Evolutionary conservation across 1,140 invertebrate genomes (phyloP), one percentile per base, ranked within the genome.

Genomic region (Platyscapa corneri): DNA sequence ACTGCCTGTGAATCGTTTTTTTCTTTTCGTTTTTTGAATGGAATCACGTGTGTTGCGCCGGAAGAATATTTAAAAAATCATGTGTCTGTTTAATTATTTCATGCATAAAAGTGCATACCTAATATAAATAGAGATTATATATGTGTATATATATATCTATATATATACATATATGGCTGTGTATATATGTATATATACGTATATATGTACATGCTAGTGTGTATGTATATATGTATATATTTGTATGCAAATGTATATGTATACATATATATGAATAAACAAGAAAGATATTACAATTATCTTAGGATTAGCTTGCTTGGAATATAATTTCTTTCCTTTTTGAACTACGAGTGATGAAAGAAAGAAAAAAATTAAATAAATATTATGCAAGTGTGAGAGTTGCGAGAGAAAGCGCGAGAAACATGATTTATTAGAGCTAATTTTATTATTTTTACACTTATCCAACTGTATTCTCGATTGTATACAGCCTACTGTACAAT

Each of bases 231-330:
- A 18, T n/a, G 30, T 34, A 32, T 56, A 46, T 30, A 5, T 27
- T 8, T 76, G 32, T 67, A 56, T 53, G 75, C 53, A 42, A 23
- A 53, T 77, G 42, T 70, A 34, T 79, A 79, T 56, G 34, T 88
- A 86, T 84, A 80, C 80, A 86, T 83, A 88, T 87, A 87, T 86
- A 88, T 65, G 83, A 88, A 89, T 88, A 88, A 90, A 89, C 75
- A 80, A 80, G 34, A 89, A 89, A 90, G 90, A 91, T 92, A 92
- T 92, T 92, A 90, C 90, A 92, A 83, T 91, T 93, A 93, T 93
- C 91, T 91, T 93, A 93, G 91, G 86, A 92, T 93, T 93, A 93
- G 91, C 90, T 79, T 90, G 92, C 92, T 93, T 93, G 91, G 91
- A 88, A 91, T 90, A 92, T 90, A 93, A 88, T 86, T 86, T 85